These are phyloP conservation scores for Globodera ellingtonae DNA, from an alignment of 1,140 invertebrate genomes.

Conservation along the genomic window DNA sequence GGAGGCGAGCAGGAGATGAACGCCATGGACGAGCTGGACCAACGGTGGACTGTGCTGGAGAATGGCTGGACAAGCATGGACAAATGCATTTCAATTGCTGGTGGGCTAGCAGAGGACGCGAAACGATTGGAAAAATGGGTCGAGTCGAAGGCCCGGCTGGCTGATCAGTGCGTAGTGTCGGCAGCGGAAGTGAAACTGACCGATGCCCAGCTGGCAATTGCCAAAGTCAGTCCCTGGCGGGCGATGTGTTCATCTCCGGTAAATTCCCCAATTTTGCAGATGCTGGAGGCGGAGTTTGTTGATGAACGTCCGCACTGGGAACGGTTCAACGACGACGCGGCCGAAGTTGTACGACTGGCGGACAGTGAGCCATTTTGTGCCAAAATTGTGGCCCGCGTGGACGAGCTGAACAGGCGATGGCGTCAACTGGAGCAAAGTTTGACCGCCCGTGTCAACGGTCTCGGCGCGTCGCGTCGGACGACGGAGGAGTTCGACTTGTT, in stretches of 20 bases:
- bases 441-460: neutral
- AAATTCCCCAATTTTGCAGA: neutral
- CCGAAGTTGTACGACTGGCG: neutral
- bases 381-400: neutral
- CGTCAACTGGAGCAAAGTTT: neutral
- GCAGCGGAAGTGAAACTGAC: neutral
- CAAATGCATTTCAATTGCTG: conserved; percentile 15
- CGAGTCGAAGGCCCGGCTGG: neutral
- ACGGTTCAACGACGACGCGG: conserved; percentile 20
- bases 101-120: neutral
- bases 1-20: neutral
- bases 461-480: neutral
- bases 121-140: conserved; percentile 25
- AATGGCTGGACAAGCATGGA: conserved; percentile 6
- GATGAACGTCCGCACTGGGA: conserved; percentile 21
- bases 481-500: neutral
- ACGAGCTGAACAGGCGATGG: conserved; percentile 9
- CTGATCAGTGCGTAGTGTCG: conserved; percentile 2
- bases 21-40: neutral
- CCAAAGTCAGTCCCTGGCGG: neutral
- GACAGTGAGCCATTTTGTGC: conserved; percentile 2
- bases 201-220: neutral
- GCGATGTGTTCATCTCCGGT: neutral
- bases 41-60: neutral
- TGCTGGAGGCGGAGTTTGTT: conserved; percentile 8